Evolutionary conservation across 2,797 vertebrate species (phyloP).

Genomic region (Melanotaenia parkinsoni): DNA sequence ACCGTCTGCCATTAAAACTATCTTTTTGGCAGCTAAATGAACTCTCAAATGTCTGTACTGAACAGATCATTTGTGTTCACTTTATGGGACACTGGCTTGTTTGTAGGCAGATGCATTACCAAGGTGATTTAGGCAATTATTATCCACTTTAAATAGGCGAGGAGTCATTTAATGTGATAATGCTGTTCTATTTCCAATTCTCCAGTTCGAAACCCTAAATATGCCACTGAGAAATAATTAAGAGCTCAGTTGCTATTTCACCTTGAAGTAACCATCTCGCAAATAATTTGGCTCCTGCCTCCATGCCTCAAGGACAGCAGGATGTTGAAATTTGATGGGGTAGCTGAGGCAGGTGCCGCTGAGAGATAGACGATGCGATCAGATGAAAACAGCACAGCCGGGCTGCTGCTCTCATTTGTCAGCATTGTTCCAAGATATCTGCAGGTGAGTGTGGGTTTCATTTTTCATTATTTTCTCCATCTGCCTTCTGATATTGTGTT

Average conservation of each 20-base stretch:
- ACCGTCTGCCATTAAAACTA: conserved; percentile 67
- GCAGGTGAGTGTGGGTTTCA: conserved; percentile 65
- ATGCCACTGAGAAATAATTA: conserved; percentile 74
- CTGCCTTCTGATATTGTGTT: conserved; percentile 54
- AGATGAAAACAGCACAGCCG: conserved; percentile 65
- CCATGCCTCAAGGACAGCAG: conserved; percentile 71
- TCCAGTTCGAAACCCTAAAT: conserved; percentile 62
- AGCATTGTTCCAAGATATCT: conserved; percentile 69
- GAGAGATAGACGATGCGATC: conserved; percentile 70
- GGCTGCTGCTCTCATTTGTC: conserved; percentile 70
- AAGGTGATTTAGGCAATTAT: conserved; percentile 63
- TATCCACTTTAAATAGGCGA: conserved; percentile 62
- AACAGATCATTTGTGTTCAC: conserved; percentile 31
- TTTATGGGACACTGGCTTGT: conserved; percentile 32
- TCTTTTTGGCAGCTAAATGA: conserved; percentile 56
- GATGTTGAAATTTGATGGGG: conserved; percentile 65
- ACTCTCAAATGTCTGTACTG: conserved; percentile 21
- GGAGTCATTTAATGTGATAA: conserved; percentile 45
- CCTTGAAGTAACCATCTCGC: conserved; percentile 75
- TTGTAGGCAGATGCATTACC: conserved; percentile 38
- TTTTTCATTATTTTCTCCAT: conserved; percentile 70
- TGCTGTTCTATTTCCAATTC: conserved; percentile 59
- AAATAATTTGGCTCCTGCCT: conserved; percentile 74
- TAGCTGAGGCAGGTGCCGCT: conserved; percentile 61
- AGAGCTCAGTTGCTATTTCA: conserved; percentile 76